phyloP scores from a whole-genome alignment of 2,888 invertebrate genomes.

The Diarsia rubi region DNA sequence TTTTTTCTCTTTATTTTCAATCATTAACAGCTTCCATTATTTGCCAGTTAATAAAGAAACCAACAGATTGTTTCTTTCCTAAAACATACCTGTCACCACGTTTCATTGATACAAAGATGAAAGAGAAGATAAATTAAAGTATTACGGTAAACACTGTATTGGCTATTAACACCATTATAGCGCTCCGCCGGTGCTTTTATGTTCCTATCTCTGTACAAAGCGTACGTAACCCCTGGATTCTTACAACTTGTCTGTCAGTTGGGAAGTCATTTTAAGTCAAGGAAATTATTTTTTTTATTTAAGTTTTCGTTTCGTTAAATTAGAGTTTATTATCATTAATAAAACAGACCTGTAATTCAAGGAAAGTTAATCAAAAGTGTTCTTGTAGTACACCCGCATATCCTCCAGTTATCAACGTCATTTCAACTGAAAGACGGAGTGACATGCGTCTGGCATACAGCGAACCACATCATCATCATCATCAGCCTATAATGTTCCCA shows the following conservation, averaged over 20 bases:
- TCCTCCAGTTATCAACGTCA: too few species aligned
- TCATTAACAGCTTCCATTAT: neutral
- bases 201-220: constrained; percentile 7
- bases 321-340: neutral
- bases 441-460: too few species aligned
- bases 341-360: neutral
- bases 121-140: constrained; percentile 14
- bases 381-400: too few species aligned
- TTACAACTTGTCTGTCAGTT: constrained; percentile 9
- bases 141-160: constrained; percentile 42
- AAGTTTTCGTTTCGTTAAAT: neutral
- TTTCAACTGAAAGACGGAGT: too few species aligned
- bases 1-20: neutral
- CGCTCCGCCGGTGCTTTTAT: constrained; percentile 23
- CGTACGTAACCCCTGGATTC: neutral
- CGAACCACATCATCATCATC: too few species aligned
- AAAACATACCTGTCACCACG: neutral
- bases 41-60: neutral
- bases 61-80: neutral
- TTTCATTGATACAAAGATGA: neutral
- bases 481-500: too few species aligned
- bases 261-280: neutral
- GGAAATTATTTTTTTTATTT: neutral
- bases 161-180: constrained; percentile 38
- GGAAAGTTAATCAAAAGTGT: neutral